Evolutionary conservation across 1,140 invertebrate genomes (phyloP).

Genomic region (Triops cancriformis): DNA sequence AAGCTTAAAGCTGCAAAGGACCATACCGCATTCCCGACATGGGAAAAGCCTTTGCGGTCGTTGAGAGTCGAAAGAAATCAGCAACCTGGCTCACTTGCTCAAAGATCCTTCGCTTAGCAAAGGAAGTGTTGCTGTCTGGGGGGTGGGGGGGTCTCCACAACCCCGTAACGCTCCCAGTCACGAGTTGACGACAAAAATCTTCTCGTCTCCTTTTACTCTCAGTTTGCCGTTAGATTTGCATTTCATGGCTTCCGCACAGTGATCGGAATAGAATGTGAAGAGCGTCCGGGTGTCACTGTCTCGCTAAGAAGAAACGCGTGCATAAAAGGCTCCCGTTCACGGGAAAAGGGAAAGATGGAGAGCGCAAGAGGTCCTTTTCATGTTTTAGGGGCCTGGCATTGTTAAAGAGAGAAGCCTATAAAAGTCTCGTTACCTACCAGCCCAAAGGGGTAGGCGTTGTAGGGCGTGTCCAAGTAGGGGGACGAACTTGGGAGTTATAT

Average conservation of each 20-base stretch:
- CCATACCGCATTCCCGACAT: neutral
- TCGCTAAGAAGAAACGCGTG: neutral
- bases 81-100: neutral
- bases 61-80: neutral
- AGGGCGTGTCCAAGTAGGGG: neutral
- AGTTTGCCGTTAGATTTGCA: neutral
- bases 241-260: neutral
- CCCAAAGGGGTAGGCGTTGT: neutral
- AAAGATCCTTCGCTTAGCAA: neutral
- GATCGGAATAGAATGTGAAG: neutral
- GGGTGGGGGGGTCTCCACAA: neutral
- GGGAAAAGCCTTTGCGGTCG: neutral
- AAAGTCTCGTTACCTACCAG: neutral
- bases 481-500: neutral
- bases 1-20: neutral
- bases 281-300: neutral
- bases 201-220: neutral
- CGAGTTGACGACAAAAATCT: no score
- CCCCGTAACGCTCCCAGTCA: neutral
- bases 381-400: neutral
- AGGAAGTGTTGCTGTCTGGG: neutral
- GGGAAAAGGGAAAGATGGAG: neutral
- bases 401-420: conserved; percentile 5
- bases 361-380: neutral
- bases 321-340: neutral